Base-by-base conservation (phyloP, 2,113 vertebrate genomes). In the Atractosteus spatula region DNA sequence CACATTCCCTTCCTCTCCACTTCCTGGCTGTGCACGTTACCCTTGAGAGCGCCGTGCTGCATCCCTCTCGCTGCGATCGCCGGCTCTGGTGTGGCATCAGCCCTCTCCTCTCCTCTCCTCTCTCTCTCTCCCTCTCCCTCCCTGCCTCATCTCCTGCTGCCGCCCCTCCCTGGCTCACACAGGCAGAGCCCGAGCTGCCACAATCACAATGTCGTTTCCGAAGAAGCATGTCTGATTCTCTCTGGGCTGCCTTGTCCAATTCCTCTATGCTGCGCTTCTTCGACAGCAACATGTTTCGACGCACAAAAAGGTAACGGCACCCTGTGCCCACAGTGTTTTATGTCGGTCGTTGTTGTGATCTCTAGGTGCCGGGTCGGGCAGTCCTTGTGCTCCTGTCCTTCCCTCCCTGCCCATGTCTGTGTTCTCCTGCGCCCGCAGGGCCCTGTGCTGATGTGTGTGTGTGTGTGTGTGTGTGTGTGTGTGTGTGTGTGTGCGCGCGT, bases 201-300 rank as follows among this genome's bases (percentile, higher is more conserved):
- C 75, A 64, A 62, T n/a, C 44, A 68, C 73, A 75, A 86, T 85
- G 81, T 81, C 85, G 79, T 74, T 64, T 79, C 78, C 79, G 77
- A 82, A 80, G 63, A 54, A 82, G 83, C 73, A 78, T 75, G 80
- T 61, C 61, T 66, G 70, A 68, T 12, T 66, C 65, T 14, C 82
- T 91, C 80, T 86, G 89, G 84, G 85, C 87, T 79, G 81, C 69
- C 75, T 81, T 81, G 78, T 84, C 85, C 82, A 77, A 84, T 81
- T 84, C 76, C 81, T 82, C 73, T 81, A 81, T 84, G 83, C 84
- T 84, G 77, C 70, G 70, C 79, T 68, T 75, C 74, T 74, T 71
- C 54, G 73, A 82, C 76, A 87, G 80, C 89, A 89, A 83, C 88
- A 93, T 93, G 92, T 93, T 93, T 81, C 92, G 92, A 85, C 91